Conservation (phyloP, 2,113 vertebrate species). For the Aramus guarauna region DNA sequence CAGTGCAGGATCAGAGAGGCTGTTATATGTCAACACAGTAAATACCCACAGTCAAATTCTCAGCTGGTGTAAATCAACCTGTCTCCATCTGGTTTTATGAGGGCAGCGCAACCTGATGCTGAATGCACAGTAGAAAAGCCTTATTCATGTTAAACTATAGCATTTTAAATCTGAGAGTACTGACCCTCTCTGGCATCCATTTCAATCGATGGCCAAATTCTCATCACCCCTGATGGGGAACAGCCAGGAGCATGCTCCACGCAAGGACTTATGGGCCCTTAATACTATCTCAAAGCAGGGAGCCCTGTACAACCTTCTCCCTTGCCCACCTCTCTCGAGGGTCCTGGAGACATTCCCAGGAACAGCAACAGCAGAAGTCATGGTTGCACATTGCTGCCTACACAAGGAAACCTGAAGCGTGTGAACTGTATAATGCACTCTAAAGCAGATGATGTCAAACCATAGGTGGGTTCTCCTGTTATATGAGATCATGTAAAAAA, state of each 20-base stretch:
- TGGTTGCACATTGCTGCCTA: background rate
- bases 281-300: background rate
- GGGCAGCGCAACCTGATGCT: background rate
- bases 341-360: background rate
- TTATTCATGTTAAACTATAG: background rate
- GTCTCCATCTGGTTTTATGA: background rate
- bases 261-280: accelerated
- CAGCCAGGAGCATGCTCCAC: background rate
- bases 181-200: background rate
- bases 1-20: background rate
- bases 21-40: background rate
- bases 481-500: background rate
- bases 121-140: background rate
- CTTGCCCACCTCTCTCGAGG: background rate
- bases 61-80: slow-evolving; percentile 1
- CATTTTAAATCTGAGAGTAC: background rate
- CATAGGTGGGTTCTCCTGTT: background rate
- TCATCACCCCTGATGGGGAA: background rate
- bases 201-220: background rate
- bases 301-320: background rate
- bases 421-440: background rate
- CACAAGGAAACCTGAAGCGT: accelerated
- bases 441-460: background rate
- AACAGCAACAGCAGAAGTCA: background rate
- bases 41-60: background rate